These are phyloP conservation scores for Helleia helle DNA, from an alignment of 2,888 invertebrate genomes.

Conservation along the genomic window DNA sequence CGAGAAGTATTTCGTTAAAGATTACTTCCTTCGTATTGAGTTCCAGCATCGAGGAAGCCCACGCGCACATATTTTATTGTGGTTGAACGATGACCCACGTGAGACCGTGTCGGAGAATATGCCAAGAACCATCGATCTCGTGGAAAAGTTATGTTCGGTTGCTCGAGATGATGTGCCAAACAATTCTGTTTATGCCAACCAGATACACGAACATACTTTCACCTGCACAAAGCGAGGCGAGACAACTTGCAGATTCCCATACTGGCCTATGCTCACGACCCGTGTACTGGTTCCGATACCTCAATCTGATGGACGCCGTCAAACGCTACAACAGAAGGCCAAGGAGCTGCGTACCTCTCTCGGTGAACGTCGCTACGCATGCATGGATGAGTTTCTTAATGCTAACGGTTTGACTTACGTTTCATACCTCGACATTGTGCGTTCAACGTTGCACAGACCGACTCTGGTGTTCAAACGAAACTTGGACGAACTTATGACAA, in stretches of 20 bases:
- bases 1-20: conserved; percentile 27
- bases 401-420: conserved; percentile 27
- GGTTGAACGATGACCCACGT: conserved; percentile 36
- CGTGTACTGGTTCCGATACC: conserved; percentile 31
- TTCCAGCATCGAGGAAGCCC: conserved; percentile 43
- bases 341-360: conserved; percentile 28
- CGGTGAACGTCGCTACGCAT: conserved; percentile 25
- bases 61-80: conserved; percentile 40
- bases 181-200: conserved; percentile 28
- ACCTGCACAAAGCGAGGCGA: conserved; percentile 31
- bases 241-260: conserved; percentile 31
- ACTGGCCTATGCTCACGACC: conserved; percentile 31
- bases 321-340: conserved; percentile 26
- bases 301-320: conserved; percentile 28
- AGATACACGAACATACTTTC: conserved; percentile 31
- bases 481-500: conserved; percentile 32
- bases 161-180: conserved; percentile 26
- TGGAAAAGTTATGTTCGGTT: conserved; percentile 32
- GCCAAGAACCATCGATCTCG: conserved; percentile 30
- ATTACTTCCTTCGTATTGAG: conserved; percentile 38
- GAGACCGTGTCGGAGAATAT: conserved; percentile 31
- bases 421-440: conserved; percentile 29
- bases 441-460: conserved; percentile 29
- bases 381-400: conserved; percentile 30
- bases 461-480: conserved; percentile 30